Base-by-base conservation (phyloP, 2,113 vertebrate genomes). In the Cheirogaleus medius region DNA sequence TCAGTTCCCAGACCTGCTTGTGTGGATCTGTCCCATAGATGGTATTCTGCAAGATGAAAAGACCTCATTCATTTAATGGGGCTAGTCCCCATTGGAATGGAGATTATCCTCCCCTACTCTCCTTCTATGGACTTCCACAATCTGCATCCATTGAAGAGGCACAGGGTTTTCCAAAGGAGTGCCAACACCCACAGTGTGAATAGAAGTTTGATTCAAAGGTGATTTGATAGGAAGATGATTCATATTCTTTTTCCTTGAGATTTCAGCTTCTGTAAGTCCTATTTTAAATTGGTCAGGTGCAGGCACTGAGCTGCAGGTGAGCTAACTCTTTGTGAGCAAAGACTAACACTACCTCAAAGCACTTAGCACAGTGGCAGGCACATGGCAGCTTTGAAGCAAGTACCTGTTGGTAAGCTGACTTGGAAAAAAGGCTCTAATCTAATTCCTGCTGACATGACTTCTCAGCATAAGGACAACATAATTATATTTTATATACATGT, bases 371-470 rank as follows among this genome's bases (percentile, higher is more conserved):
- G 18, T 11, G 34, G 1, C 32, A 80, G 69, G 14, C 3, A 84
- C 1, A 4, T 3, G 27, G 29, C 17, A 76, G 27, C 20, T 71
- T 32, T 93, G 58, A 81, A 39, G 5, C 49, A 69, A 91, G 49
- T 63, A 13, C 15, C 13, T 60, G 8, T 68, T 73, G 23, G 37
- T 85, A 10, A 78, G 4, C 17, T 25, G 12, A 69, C 60, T 58
- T 87, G 2, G 8, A 58, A 27, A 58, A 77, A 64, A 37, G 14
- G 0, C 10, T 32, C 14, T 68, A 42, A 56, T 63, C 32, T 76
- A n/a, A 71, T 27, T 23, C 25, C 17, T 80, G 15, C 18, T 95
- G 5, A 84, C 6, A 32, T 58, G 18, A 73, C 11, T 96, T 96
- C 18, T 73, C 25, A 34, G 4, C 49, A 86, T 76, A 32, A 74